Evolutionary conservation across 1,140 invertebrate genomes (phyloP), one percentile per base, ranked within the genome.

Genomic region (Arion vulgaris): DNA sequence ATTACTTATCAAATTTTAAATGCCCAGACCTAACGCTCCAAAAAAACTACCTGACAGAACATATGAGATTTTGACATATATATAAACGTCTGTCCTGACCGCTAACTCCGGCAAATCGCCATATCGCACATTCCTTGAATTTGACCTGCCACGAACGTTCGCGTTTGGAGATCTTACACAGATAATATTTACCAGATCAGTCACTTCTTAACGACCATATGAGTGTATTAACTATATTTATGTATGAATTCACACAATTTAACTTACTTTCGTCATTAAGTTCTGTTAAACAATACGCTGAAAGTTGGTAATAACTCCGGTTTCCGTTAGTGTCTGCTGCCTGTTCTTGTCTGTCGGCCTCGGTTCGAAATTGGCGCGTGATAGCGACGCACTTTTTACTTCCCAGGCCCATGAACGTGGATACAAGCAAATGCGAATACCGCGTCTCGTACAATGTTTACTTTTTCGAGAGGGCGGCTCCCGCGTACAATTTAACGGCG

Each of bases 341-440:
- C 75, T n/a, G 34, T 36, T 79, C 84, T 82, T 81, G 84, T 85
- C 84, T 85, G 80, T 49, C 51, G 80, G 38, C 75, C 34, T 72
- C 74, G 34, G 23, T 90, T 90, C 88, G 87, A 90, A 90, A 88
- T 89, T 90, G 89, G 89, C 89, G 89, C 89, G 89, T 90, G 89
- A 90, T 87, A 84, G 86, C 87, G 84, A 85, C 80, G 83, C 80
- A 85, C 78, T 38, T 69, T 71, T 80, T 41, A 45, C 83, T 49
- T 45, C 41, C 81, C 62, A 74, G 75, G 86, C 88, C 85, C 85
- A 80, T 49, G 80, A 86, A 85, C 84, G 72, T 79, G 85, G 19
- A 85, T 86, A 84, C n/a, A 23, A 26, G 36, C 51, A 82, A 57
- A n/a, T 23, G 68, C 26, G 11, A 62, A 83, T n/a, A 41, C 15